Evolutionary conservation across 2,113 vertebrate species (phyloP).

Genomic region (Indri indri): DNA sequence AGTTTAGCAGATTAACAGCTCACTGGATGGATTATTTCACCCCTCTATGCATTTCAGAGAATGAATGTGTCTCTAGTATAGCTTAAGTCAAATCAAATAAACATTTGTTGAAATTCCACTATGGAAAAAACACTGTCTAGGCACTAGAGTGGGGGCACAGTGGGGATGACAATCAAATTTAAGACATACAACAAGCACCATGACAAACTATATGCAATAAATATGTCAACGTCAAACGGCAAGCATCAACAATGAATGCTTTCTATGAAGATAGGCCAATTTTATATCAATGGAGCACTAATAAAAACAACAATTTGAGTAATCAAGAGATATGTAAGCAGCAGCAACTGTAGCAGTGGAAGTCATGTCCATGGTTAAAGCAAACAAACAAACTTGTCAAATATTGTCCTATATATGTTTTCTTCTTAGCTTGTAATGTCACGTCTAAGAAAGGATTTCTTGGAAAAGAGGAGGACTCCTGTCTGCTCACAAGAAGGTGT

Average conservation of each 20-base stretch:
- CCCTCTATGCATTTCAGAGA: constrained; percentile 28
- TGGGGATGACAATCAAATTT: not conserved
- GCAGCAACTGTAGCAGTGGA: not conserved
- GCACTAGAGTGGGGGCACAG: not conserved
- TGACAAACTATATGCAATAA: not conserved
- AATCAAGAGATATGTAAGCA: not conserved
- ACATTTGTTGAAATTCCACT: not conserved
- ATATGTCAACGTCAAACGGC: not conserved
- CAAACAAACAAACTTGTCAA: not conserved
- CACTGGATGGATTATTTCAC: constrained; percentile 49
- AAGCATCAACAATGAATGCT: not conserved
- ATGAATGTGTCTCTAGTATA: constrained; percentile 27
- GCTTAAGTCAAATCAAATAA: constrained; percentile 28
- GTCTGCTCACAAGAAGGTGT: not conserved
- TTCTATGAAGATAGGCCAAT: not conserved
- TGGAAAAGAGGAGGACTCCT: not conserved
- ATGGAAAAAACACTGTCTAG: not conserved
- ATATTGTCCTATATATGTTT: not conserved
- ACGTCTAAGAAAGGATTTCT: not conserved
- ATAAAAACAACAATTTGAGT: not conserved
- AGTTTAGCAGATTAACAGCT: constrained; percentile 62
- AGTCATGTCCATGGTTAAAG: not conserved
- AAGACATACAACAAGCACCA: not conserved
- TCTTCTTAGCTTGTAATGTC: not conserved
- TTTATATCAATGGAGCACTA: not conserved